phyloP scores from a whole-genome alignment of 2,797 vertebrate genomes.

The Bryconaethiops microstoma region DNA sequence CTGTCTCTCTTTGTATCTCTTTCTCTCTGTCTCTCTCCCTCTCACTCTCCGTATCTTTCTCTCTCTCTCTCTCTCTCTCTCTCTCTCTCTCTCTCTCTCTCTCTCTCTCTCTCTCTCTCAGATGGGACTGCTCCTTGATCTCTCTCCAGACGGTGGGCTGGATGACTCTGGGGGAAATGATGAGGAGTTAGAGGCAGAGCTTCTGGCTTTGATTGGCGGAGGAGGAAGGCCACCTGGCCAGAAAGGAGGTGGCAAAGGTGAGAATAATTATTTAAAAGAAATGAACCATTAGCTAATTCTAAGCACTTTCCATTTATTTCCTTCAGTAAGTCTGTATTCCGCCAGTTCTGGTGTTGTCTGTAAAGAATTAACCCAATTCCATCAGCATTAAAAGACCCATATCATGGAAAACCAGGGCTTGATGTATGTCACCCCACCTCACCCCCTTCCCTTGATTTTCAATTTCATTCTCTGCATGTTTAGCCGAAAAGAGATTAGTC shows the following conservation, averaged over 20 bases:
- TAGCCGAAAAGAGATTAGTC: no score
- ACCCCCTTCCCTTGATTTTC: no score
- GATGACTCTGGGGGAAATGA: constrained; percentile 76
- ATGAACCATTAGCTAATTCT: neutral
- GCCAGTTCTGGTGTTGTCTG: no score
- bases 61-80: no score
- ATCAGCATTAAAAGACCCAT: no score
- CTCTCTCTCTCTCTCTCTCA: constrained; percentile 56
- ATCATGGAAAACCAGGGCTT: neutral
- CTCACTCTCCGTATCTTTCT: no score
- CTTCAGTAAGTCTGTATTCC: neutral
- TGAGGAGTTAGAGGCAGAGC: constrained; percentile 87
- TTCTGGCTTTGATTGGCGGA: constrained; percentile 83
- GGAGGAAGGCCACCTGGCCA: constrained; percentile 66
- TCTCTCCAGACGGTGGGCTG: constrained; percentile 78
- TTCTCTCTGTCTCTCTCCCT: no score
- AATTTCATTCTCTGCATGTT: no score
- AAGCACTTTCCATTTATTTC: no score
- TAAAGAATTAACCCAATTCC: no score
- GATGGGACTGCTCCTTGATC: constrained; percentile 88
- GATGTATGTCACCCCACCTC: no score
- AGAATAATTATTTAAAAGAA: constrained; percentile 44
- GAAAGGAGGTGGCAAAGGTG: constrained; percentile 77
- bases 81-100: constrained; percentile 18
- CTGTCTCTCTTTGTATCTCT: no score